Evolutionary conservation across 1,140 invertebrate genomes (phyloP).

Genomic region (Musca vetustissima): DNA sequence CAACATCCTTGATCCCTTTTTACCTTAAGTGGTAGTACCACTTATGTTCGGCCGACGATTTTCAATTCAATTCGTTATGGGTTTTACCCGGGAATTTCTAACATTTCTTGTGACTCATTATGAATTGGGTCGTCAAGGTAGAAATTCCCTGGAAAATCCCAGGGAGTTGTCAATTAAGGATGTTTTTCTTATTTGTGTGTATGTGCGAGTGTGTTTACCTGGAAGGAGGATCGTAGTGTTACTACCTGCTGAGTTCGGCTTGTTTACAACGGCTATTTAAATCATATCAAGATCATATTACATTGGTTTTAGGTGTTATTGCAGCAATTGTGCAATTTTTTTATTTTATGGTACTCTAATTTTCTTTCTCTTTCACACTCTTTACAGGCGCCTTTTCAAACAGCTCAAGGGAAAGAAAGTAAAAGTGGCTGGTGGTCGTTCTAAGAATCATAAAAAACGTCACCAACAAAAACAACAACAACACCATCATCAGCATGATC

Average conservation of each 20-base stretch:
- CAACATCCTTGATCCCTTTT: no score
- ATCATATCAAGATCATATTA: no score
- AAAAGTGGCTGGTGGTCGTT: neutral
- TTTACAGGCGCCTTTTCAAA: constrained; percentile 28
- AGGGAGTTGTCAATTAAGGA: constrained; percentile 2
- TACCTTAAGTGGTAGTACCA: neutral
- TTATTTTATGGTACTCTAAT: neutral
- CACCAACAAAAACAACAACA: neutral
- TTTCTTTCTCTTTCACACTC: neutral
- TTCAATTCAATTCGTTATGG: neutral
- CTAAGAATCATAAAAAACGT: constrained; percentile 16
- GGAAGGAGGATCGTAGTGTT: no score
- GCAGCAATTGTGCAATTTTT: neutral
- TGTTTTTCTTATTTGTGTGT: neutral
- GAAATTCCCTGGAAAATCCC: constrained; percentile 7
- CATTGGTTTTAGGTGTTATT: neutral
- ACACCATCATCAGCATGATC: neutral
- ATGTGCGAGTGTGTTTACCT: no score
- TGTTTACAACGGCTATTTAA: no score
- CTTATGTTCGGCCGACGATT: neutral
- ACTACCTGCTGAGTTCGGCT: no score
- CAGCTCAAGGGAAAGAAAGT: constrained; percentile 26
- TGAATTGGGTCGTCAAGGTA: constrained; percentile 7
- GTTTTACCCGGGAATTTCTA: constrained; percentile 3
- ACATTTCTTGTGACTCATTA: neutral